Base-by-base conservation (phyloP, 2,797 vertebrate genomes). In the Emys orbicularis region DNA sequence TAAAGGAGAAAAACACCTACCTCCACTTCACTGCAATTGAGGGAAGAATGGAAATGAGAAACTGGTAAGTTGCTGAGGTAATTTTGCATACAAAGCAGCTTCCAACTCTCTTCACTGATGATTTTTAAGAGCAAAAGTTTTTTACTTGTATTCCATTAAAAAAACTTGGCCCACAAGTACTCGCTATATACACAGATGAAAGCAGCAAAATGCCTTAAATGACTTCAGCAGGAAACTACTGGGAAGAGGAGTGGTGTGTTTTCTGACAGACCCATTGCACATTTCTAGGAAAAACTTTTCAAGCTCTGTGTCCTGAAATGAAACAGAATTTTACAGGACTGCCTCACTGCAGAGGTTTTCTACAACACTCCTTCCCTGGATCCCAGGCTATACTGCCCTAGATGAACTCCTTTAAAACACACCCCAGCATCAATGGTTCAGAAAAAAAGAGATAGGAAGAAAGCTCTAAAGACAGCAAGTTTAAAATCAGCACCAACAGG, bases 201-300 rank as follows among this genome's bases (percentile, higher is more conserved):
- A 95, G 95, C 90, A 90, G 91, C 83, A 95, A 95, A 96, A 97
- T 95, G 94, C 93, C 94, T 98, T 94, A 97, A 96, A 95, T 95
- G 98, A 92, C 95, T 94, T 89, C 96, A 97, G 97, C 97, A 96
- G 96, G 88, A 95, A 97, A 97, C 90, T 87, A 97, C 95, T 95
- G 96, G 95, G 96, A 94, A 90, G 84, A 96, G 96, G 97, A 95
- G 97, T 92, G 95, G 97, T 96, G 91, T 97, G 94, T 89, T 96
- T 97, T 97, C 95, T 95, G 94, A 97, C 95, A 97, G 94, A 94
- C 89, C 96, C 96, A 95, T 91, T 89, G 89, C 80, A 87, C 93
- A 91, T 94, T 96, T 98, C 97, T 92, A 95, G 96, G 96, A 95
- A 90, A 81, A 93, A 93, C 96, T 95, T 96, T 96, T 90, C 92